phyloP scores from a whole-genome alignment of 2,113 vertebrate species.

The Dicrurus megarhynchus region DNA sequence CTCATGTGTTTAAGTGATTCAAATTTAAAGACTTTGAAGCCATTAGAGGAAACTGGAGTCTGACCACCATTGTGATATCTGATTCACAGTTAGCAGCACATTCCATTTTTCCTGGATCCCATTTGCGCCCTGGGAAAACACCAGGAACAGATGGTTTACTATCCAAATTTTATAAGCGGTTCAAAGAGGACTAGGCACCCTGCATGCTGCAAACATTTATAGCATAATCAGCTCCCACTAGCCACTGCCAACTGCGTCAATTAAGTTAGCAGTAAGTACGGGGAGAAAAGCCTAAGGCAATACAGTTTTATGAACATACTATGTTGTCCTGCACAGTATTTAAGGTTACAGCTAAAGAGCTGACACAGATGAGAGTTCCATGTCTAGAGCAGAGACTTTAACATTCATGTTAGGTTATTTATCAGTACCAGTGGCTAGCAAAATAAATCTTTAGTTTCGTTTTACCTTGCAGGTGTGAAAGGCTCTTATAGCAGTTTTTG shows the following conservation, averaged over 20 bases:
- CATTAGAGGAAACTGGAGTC: neutral
- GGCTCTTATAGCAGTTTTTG: neutral
- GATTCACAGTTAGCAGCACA: slow-evolving; percentile 33
- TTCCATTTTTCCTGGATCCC: slow-evolving; percentile 16
- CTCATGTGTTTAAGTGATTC: neutral
- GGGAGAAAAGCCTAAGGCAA: neutral
- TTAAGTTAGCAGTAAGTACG: neutral
- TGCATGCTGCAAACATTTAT: neutral
- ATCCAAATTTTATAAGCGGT: neutral
- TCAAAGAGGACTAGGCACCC: neutral
- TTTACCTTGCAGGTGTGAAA: neutral
- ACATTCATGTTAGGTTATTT: neutral
- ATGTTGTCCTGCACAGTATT: neutral
- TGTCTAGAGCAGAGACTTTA: neutral
- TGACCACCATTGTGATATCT: neutral
- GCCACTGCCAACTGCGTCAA: neutral
- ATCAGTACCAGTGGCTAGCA: neutral
- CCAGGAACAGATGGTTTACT: slow-evolving; percentile 37
- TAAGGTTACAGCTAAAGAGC: neutral
- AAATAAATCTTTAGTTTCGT: neutral
- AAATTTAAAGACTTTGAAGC: neutral
- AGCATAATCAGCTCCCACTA: neutral
- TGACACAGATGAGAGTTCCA: neutral
- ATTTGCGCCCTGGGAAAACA: slow-evolving; percentile 32
- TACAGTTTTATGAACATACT: neutral